These are phyloP conservation scores for Tragelaphus scriptus DNA, from an alignment of 2,113 vertebrate genomes.

Conservation along the genomic window DNA sequence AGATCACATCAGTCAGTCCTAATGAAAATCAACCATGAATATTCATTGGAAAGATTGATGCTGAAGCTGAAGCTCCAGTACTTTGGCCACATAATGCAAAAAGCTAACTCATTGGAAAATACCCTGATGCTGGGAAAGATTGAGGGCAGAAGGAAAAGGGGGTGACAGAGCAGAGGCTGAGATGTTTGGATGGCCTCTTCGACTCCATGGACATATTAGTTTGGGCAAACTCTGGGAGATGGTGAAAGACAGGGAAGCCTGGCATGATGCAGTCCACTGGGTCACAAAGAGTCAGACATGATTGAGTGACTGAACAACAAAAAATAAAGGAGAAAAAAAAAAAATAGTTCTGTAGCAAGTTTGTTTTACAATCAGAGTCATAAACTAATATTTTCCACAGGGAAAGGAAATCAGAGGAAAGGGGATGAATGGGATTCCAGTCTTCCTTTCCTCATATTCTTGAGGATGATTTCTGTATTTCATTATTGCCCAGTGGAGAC, in stretches of 20 bases:
- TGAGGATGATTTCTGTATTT: neutral
- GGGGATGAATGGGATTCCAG: neutral
- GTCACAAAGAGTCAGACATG: neutral
- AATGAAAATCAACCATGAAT: neutral
- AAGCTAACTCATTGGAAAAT: neutral
- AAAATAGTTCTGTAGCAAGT: neutral
- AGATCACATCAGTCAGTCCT: neutral
- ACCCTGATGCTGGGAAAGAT: neutral
- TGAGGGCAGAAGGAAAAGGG: neutral
- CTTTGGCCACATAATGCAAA: neutral
- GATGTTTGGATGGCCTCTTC: neutral
- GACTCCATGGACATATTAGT: neutral
- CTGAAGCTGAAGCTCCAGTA: neutral
- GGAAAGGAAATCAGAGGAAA: neutral
- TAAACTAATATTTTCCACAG: neutral
- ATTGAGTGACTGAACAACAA: neutral
- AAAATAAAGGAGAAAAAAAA: neutral
- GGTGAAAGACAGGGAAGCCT: neutral
- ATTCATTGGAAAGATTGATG: neutral
- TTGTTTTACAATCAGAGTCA: neutral
- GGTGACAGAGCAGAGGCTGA: neutral
- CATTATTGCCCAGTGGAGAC: neutral
- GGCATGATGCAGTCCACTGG: neutral
- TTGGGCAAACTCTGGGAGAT: neutral
- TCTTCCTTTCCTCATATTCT: neutral